Conservation (phyloP, 53 echinoderm and acorn worm genomes). For the Hippasteria phrygiana region DNA sequence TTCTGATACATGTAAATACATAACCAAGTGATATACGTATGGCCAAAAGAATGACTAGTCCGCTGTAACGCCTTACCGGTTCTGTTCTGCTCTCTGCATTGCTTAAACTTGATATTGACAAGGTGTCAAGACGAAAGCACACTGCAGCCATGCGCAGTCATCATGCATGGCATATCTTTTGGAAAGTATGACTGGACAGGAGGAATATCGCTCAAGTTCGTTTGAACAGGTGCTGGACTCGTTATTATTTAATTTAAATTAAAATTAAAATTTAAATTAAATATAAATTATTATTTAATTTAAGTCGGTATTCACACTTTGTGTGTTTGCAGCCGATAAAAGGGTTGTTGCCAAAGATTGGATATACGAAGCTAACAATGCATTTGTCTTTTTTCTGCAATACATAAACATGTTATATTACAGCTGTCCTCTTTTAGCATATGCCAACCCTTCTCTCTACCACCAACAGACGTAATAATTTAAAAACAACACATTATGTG, state of each 20-base stretch:
- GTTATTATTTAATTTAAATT: background rate
- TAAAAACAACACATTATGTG: too few relatives aligned
- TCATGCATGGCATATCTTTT: background rate
- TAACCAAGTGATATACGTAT: too few relatives aligned
- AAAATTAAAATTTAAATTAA: background rate
- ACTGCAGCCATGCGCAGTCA: background rate
- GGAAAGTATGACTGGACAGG: background rate
- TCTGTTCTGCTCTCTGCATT: background rate
- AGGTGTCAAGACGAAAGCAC: background rate
- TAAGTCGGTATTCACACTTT: too few relatives aligned
- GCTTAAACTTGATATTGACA: background rate
- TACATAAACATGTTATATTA: too few relatives aligned
- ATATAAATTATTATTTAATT: background rate
- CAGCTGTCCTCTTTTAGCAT: too few relatives aligned
- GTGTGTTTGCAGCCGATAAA: too few relatives aligned
- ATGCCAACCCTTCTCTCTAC: too few relatives aligned
- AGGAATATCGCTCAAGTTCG: background rate
- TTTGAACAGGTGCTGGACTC: background rate
- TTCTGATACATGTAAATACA: too few relatives aligned
- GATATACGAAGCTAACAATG: too few relatives aligned
- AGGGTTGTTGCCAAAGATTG: too few relatives aligned
- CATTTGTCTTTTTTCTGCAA: too few relatives aligned
- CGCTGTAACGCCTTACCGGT: background rate
- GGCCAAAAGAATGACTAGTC: background rate
- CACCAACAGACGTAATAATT: too few relatives aligned